Base-by-base conservation (phyloP, 2,888 invertebrate species). In the Punctoribates punctum region DNA sequence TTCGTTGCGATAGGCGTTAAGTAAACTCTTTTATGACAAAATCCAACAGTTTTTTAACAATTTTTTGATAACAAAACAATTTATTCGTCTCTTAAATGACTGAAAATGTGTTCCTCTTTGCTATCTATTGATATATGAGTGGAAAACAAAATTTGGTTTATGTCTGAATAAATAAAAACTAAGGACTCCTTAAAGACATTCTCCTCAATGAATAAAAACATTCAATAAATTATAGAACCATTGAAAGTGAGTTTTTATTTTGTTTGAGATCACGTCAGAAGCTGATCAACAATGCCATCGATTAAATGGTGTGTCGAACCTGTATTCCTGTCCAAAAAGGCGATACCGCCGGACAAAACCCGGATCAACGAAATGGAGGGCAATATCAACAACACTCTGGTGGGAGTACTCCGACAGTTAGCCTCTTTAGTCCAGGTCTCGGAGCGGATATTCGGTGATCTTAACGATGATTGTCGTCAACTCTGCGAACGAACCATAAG, bases 281-380 rank as follows among this genome's bases (percentile, higher is more conserved):
- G 34, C 34, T 34, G 34, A 34, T 34, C 9, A 25, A 57, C 25
- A 57, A 93, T 94, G 93, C 93, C 94, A 85, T 93, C 93, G 87
- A 89, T 92, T 83, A 90, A 91, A 84, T 89, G 93, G 82, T 89
- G 89, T 82, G 89, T 94, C 84, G 90, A 91, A 84, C 94, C 94
- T 82, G 90, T 89, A 83, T 89, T 87, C 86, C 86, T 94, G 84
- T 90, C 92, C 83, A 89, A 90, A 83, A 81, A 88, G 86, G 78
- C 85, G 87, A 87, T 91, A 65, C 80, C 80, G 13, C 79, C 79
- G 17, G 79, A 79, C 67, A 78, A 78, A 57, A 65, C 62, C 73
- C 86, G 86, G 74, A 91, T 90, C 81, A 88, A 90, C 82, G 93
- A 94, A 86, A 88, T 94, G 83, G 91, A 92, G 83, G 91, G 92